These are phyloP conservation scores for Halichoerus grypus DNA, from an alignment of 2,113 vertebrate species.

Conservation along the genomic window DNA sequence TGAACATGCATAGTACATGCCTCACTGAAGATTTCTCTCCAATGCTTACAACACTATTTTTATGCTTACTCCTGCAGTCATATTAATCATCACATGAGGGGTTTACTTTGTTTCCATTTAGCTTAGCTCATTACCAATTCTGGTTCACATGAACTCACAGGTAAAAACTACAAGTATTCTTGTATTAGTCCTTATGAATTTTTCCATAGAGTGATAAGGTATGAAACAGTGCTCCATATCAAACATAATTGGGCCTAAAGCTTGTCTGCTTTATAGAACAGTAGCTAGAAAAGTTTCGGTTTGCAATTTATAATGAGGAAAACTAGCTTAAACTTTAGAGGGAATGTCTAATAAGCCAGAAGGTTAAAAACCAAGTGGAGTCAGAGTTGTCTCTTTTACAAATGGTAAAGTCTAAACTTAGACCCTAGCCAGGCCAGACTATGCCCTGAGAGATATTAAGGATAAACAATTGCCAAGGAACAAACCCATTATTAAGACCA, in stretches of 20 bases:
- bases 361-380: constrained; percentile 40
- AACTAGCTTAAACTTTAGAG: neutral
- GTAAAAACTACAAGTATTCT: neutral
- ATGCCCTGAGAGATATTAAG: constrained; percentile 49
- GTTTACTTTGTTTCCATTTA: neutral
- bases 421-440: constrained; percentile 41
- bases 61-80: neutral
- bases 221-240: neutral
- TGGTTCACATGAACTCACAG: neutral
- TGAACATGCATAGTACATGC: neutral
- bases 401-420: constrained; percentile 51
- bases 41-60: neutral
- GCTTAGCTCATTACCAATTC: neutral
- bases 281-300: neutral
- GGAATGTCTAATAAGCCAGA: neutral
- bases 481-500: constrained; percentile 45
- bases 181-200: constrained; percentile 6
- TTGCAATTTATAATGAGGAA: neutral
- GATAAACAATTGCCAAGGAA: constrained; percentile 54
- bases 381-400: constrained; percentile 64
- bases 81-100: neutral
- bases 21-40: neutral
- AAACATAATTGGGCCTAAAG: neutral
- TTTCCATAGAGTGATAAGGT: neutral
- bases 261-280: neutral